Base-by-base conservation (phyloP, 1,140 invertebrate species). In the Drosophila sucinea region DNA sequence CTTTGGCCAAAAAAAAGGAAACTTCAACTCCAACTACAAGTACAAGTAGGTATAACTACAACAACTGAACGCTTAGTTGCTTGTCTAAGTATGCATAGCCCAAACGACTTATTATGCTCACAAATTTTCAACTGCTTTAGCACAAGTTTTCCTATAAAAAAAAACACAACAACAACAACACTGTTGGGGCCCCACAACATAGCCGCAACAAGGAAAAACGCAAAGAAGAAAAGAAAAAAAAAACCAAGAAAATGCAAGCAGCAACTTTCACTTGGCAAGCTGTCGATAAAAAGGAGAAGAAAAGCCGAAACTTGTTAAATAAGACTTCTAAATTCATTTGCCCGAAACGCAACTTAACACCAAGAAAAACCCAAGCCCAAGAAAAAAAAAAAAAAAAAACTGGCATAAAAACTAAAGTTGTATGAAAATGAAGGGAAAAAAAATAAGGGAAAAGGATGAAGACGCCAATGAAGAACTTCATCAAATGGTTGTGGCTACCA, bases 321-420 rank as follows among this genome's bases (percentile, higher is more conserved):
- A 87, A 89, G 83, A 87, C 84, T 87, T 87, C 79, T 83, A 87
- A 87, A 87, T 87, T 87, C 83, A 87, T 87, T 89, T 83, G 82
- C 72, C 70, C 57, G 70, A 68, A 80, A 87, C 73, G 70, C 77
- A 89, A 83, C 79, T 87, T 83, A 83, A 89, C 84, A 89, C 84
- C 84, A 73, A 75, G 67, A 68, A 77, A 81, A 79, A 73, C 63
- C 35, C 30, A 76, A 69, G 68, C 29, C n/a, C 3, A 47, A 51
- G 17, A 51, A 64, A 47, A 64, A 54, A 62, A 57, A 61, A 61
- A 55, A 32, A 32, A 55, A 61, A 62, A 77, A 58, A 56, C 41
- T 25, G 33, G 32, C 62, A 55, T 33, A 62, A 17, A 47, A 56
- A 1, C 10, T 10, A 1, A 1, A 47, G 44, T 47, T 47, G 55